Evolutionary conservation across 2,888 invertebrate genomes (phyloP).

Genomic region (Ypsolopha sequella): DNA sequence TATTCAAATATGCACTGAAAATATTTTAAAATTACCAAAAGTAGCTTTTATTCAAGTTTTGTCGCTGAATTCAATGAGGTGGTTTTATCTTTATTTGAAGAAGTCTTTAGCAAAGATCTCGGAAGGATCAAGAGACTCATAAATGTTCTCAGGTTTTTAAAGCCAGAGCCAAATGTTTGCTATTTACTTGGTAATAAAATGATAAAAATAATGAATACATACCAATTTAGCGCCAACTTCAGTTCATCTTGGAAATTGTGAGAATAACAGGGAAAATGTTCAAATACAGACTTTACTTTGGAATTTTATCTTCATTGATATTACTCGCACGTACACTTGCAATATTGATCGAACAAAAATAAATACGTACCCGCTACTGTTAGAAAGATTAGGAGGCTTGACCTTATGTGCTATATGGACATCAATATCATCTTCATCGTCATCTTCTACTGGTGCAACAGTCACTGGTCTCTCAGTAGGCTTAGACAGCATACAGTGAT

Average conservation of each 20-base stretch:
- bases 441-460: conserved; percentile 31
- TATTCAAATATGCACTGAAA: conserved; percentile 38
- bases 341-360: neutral
- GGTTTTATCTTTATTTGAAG: neutral
- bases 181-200: neutral
- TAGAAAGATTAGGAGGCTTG: conserved; percentile 46
- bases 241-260: no score
- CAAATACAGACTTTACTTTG: no score
- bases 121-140: conserved; percentile 1
- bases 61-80: neutral
- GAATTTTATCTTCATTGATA: no score
- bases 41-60: neutral
- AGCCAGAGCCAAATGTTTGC: neutral
- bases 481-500: conserved; percentile 75
- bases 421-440: conserved; percentile 65
- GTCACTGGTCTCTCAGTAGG: conserved; percentile 41
- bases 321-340: no score
- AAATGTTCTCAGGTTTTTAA: neutral
- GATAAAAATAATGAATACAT: neutral
- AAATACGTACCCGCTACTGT: conserved; percentile 23
- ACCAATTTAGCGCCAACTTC: neutral
- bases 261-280: no score
- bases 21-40: neutral
- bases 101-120: conserved; percentile 2
- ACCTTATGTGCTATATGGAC: conserved; percentile 68